Base-by-base conservation (phyloP, 1,140 invertebrate species). In the Bombus ignitus region DNA sequence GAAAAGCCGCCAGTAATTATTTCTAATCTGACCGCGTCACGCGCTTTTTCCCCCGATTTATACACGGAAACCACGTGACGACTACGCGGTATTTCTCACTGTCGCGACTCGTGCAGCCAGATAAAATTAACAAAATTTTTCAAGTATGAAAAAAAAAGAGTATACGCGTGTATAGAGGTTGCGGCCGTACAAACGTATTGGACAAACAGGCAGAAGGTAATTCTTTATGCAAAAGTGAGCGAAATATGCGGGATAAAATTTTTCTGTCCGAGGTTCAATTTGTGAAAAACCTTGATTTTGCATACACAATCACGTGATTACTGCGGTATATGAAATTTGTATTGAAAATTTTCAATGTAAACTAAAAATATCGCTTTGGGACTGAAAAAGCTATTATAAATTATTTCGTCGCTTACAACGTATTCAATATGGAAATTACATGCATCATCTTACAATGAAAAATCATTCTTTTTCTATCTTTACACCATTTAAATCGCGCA, bases 21-120 rank as follows among this genome's bases (percentile, higher is more conserved):
- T 89, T 87, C 80, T 89, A 81, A 89, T 89, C 88, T 83, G 81
- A 81, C 88, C 70, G 81, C 68, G 70, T n/a, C 74, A 42, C 57
- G 37, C 47, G 62, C 59, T 32, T 81, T 62, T 89, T 78, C 59
- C 6, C 75, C 57, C 32, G 18, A 44, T 78, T 87, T 83, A 74
- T 68, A 79, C 47, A 66, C 88, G 80, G 78, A n/a, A 77, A 65
- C 47, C 59, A 9, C 78, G 47, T 84, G 72, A 81, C 81, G 59
- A 71, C 79, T 37, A 80, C 35, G 65, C 39, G 70, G 32, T 57
- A 12, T 89, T 86, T 89, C 75, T 86, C 84, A 65, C 81, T 66
- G 87, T 79, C 87, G 39, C 72, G 65, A 53, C 47, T 53, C 47
- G 47, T 53, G 47, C 47, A 53, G 28, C 28, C 28, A 62, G 59